phyloP scores from a whole-genome alignment of 2,113 vertebrate genomes.

The Epinephelus fuscoguttatus region DNA sequence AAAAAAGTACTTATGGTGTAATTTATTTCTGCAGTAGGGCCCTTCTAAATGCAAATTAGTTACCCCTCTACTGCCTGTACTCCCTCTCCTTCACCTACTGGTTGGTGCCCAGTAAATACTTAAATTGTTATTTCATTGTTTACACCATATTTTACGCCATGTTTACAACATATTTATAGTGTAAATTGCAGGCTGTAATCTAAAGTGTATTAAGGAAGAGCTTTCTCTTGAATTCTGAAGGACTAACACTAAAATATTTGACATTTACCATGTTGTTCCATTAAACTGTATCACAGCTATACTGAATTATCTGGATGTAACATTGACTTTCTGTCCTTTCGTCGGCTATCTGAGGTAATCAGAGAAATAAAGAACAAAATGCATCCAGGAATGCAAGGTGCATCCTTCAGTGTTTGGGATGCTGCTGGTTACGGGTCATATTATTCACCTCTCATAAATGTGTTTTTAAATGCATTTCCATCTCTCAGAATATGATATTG shows the following conservation, averaged over 20 bases:
- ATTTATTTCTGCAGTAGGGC: slow-evolving; percentile 10
- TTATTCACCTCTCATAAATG: slow-evolving; percentile 21
- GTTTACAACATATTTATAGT: not conserved
- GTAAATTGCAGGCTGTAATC: not conserved
- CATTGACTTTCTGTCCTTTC: not conserved
- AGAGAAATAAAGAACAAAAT: slow-evolving; percentile 21
- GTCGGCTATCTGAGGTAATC: not conserved
- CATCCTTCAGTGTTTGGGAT: slow-evolving; percentile 19
- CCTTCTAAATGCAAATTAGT: slow-evolving; percentile 5
- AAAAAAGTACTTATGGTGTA: slow-evolving; percentile 12
- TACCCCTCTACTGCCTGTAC: not conserved
- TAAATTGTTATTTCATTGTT: no score
- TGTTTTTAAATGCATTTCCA: slow-evolving; percentile 23
- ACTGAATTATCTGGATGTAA: not conserved
- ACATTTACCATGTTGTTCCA: not conserved
- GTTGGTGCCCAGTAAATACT: not conserved
- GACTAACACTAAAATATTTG: not conserved
- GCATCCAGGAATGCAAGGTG: not conserved
- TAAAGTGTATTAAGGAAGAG: not conserved
- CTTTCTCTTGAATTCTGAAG: not conserved
- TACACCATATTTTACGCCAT: not conserved
- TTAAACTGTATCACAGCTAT: not conserved
- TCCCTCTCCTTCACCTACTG: not conserved
- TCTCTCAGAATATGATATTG: slow-evolving; percentile 25
- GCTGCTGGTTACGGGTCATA: slow-evolving; percentile 17